Conservation (phyloP, 1,140 invertebrate genomes). For the Andrena cerasifolii region DNA sequence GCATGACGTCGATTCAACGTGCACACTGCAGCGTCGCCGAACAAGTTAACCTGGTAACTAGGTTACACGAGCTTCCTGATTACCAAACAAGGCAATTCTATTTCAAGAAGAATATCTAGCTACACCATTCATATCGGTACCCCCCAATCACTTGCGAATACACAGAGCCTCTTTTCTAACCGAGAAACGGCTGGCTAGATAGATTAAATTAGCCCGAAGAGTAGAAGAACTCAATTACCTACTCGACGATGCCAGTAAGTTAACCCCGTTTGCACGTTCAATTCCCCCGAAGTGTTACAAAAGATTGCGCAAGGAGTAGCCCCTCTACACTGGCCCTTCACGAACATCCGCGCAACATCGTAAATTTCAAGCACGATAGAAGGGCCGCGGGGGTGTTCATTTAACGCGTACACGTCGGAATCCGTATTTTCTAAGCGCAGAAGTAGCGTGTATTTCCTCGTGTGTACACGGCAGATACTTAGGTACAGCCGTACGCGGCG, state of each 20-base stretch:
- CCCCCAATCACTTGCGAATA: too few species aligned
- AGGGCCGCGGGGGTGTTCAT: background rate
- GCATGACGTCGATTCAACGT: constrained; percentile 41
- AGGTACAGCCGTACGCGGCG: background rate
- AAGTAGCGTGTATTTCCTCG: background rate
- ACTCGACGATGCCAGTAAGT: too few species aligned
- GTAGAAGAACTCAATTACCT: too few species aligned
- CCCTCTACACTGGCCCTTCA: too few species aligned
- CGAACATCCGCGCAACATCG: background rate
- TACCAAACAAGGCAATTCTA: too few species aligned
- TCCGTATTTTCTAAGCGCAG: constrained; percentile 11
- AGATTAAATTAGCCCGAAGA: too few species aligned
- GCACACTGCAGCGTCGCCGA: constrained; percentile 14
- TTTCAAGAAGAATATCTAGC: too few species aligned
- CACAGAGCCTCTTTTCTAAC: too few species aligned
- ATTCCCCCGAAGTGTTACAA: constrained; percentile 70
- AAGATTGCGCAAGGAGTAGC: constrained; percentile 60
- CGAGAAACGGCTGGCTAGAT: too few species aligned
- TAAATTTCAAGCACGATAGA: background rate
- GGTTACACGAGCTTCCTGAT: background rate
- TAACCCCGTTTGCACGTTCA: too few species aligned
- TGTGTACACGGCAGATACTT: constrained; percentile 25
- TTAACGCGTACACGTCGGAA: background rate
- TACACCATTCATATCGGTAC: too few species aligned
- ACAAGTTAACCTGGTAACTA: background rate